These are phyloP conservation scores for Montipora capitata DNA, from an alignment of 92 coral and sea anemone species.

Conservation along the genomic window DNA sequence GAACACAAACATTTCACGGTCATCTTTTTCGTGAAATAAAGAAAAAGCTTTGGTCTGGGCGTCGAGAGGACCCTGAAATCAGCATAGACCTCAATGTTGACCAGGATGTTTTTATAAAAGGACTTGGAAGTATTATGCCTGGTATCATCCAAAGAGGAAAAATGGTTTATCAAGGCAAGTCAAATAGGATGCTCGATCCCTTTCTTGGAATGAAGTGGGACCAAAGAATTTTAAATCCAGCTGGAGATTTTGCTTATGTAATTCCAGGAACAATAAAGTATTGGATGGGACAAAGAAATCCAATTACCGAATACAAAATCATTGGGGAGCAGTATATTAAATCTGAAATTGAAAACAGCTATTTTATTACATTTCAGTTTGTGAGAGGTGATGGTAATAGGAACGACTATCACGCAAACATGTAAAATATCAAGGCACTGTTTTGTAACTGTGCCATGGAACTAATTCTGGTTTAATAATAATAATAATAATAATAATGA, in stretches of 20 bases:
- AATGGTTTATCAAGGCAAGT: slow-evolving; percentile 28
- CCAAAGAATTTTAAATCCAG: slow-evolving; percentile 53
- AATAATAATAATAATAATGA: too few species aligned
- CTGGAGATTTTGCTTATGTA: slow-evolving; percentile 74
- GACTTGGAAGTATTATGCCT: slow-evolving; percentile 48
- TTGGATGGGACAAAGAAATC: slow-evolving; percentile 59
- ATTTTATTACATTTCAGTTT: slow-evolving; percentile 42
- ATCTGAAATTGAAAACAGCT: slow-evolving; percentile 60
- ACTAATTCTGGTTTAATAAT: neutral
- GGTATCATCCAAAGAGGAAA: slow-evolving; percentile 57
- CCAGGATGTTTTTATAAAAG: slow-evolving; percentile 69
- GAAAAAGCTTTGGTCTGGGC: slow-evolving; percentile 56
- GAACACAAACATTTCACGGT: slow-evolving; percentile 33
- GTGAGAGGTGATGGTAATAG: slow-evolving; percentile 80
- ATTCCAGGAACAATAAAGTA: slow-evolving; percentile 63
- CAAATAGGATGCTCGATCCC: slow-evolving; percentile 56
- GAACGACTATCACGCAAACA: slow-evolving; percentile 31
- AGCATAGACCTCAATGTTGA: slow-evolving; percentile 53
- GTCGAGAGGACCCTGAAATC: slow-evolving; percentile 65
- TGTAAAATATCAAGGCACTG: neutral
- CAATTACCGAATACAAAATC: slow-evolving; percentile 50
- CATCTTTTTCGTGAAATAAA: slow-evolving; percentile 57
- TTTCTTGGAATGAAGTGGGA: slow-evolving; percentile 77
- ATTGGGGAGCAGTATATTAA: slow-evolving; percentile 50
- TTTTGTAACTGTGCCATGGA: neutral